Conservation (phyloP, 2,888 invertebrate species). For the Drosophila mercatorum region DNA sequence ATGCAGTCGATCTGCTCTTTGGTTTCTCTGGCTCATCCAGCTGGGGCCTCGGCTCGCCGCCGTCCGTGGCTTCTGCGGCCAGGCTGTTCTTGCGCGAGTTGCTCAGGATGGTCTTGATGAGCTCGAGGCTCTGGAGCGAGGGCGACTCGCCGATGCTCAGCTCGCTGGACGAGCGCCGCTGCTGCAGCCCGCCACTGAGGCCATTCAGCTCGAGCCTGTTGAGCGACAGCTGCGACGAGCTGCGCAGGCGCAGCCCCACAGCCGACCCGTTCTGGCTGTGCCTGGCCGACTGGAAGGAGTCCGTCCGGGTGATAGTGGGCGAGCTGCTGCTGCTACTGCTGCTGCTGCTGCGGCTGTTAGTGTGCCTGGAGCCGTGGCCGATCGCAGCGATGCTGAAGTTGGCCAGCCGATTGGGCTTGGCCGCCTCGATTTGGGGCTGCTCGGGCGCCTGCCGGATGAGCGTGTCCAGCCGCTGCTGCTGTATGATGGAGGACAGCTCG, state of each 20-base stretch:
- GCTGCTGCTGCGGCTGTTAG: background rate
- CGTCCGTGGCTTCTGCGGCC: slow-evolving; percentile 53
- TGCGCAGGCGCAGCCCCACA: slow-evolving; percentile 57
- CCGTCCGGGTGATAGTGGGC: slow-evolving; percentile 71
- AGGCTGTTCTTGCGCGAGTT: slow-evolving; percentile 83
- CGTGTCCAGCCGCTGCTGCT: slow-evolving; percentile 76
- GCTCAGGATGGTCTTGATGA: slow-evolving; percentile 83
- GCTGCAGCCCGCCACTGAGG: slow-evolving; percentile 47
- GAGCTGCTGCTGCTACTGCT: slow-evolving; percentile 34
- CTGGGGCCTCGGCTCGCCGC: background rate
- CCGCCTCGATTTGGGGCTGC: slow-evolving; percentile 70
- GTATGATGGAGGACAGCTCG: slow-evolving; percentile 77
- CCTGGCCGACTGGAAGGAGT: slow-evolving; percentile 76
- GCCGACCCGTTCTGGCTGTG: slow-evolving; percentile 13
- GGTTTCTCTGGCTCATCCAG: slow-evolving; percentile 16
- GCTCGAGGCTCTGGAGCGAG: slow-evolving; percentile 83
- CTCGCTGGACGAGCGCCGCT: slow-evolving; percentile 83
- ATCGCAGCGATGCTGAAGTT: slow-evolving; percentile 80
- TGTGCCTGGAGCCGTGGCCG: slow-evolving; percentile 8
- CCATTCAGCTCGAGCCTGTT: slow-evolving; percentile 70
- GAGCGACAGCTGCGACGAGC: slow-evolving; percentile 82
- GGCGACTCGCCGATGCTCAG: slow-evolving; percentile 84
- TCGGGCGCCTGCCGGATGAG: slow-evolving; percentile 68
- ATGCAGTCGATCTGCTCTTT: slow-evolving; percentile 38
- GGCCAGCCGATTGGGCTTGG: slow-evolving; percentile 79